Evolutionary conservation across 2,888 invertebrate species (phyloP).

Genomic region (Drosophila lutescens): DNA sequence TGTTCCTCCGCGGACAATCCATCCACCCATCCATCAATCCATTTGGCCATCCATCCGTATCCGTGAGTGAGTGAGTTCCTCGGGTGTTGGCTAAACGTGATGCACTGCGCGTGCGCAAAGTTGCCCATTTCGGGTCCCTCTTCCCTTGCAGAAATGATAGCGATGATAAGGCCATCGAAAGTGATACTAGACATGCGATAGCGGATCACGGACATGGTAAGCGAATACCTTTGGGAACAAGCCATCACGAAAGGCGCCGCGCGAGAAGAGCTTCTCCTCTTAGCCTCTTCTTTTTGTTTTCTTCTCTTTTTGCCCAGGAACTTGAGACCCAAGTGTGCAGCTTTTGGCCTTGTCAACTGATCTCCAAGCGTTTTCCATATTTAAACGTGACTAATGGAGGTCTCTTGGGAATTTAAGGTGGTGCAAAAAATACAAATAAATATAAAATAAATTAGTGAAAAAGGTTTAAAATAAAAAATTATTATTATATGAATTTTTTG

Average conservation of each 20-base stretch:
- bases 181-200: constrained; percentile 45
- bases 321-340: constrained; percentile 15
- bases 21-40: background rate
- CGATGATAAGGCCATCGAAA: constrained; percentile 37
- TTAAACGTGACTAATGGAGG: constrained; percentile 17
- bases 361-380: constrained; percentile 2
- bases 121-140: background rate
- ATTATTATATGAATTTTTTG: too few relatives aligned
- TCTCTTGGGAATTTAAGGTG: background rate
- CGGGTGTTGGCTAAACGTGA: constrained; percentile 2
- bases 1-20: background rate
- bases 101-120: constrained; percentile 33
- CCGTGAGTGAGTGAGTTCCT: background rate
- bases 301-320: background rate
- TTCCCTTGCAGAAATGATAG: constrained; percentile 9
- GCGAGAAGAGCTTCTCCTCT: background rate
- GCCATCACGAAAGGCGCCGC: constrained; percentile 7
- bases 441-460: too few relatives aligned
- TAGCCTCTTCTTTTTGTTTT: background rate
- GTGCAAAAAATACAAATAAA: too few relatives aligned
- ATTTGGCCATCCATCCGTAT: constrained; percentile 17
- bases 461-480: too few relatives aligned
- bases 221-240: constrained; percentile 42
- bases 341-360: constrained; percentile 32
- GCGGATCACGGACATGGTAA: constrained; percentile 30